Conservation (phyloP, 2,797 vertebrate species). For the Coregonus suidteri region DNA sequence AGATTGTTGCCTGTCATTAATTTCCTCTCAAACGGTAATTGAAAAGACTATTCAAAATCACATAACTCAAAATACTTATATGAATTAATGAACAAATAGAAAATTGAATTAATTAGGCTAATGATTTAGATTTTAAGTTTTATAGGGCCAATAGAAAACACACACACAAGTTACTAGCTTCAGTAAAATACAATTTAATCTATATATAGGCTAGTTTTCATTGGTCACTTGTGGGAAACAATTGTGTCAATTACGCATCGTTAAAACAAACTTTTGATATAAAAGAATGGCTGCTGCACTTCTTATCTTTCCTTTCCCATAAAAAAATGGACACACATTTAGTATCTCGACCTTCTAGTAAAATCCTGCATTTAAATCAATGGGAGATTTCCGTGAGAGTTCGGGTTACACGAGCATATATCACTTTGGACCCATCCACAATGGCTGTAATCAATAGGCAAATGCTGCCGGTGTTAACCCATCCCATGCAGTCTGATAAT, state of each 20-base stretch:
- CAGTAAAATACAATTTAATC: not conserved
- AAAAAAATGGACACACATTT: not conserved
- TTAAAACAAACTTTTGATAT: not conserved
- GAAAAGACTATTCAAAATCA: constrained; percentile 12
- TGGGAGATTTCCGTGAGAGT: not conserved
- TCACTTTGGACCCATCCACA: not conserved
- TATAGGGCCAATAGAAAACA: not conserved
- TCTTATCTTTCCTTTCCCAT: not conserved
- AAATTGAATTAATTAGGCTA: not conserved
- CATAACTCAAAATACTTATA: constrained; percentile 26
- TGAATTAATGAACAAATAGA: not conserved
- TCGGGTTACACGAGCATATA: not conserved
- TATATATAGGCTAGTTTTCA: not conserved
- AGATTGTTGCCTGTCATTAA: constrained; percentile 30
- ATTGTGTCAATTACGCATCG: not conserved
- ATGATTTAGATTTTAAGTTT: not conserved
- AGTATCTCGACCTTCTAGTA: not conserved
- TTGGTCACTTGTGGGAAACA: not conserved
- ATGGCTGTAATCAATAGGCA: not conserved
- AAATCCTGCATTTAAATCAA: not conserved
- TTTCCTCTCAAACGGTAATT: constrained; percentile 21
- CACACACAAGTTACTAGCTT: not conserved
- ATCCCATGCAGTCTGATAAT: not conserved
- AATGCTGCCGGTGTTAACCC: not conserved
- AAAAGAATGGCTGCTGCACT: not conserved